Percentiles rank a stretch among this genome's conserved stretches.
Conservation (phyloP, 2,888 invertebrate genomes). For the Idaea straminata region DNA sequence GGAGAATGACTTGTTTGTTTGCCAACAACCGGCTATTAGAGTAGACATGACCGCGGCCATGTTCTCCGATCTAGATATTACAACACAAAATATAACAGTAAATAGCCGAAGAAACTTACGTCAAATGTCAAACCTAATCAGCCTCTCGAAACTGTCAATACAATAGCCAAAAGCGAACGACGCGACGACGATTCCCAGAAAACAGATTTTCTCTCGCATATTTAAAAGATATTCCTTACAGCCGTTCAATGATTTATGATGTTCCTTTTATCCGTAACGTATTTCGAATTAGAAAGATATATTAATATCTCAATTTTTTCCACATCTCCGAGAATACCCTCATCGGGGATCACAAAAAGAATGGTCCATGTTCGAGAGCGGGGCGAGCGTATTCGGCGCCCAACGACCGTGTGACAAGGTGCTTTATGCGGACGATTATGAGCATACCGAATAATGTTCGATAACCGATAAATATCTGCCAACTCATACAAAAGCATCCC, state of each 20-base stretch:
- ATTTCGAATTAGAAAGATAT: slow-evolving; percentile 80
- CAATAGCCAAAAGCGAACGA: slow-evolving; percentile 50
- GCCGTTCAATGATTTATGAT: slow-evolving; percentile 74
- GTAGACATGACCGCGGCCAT: slow-evolving; percentile 41
- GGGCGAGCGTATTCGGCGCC: slow-evolving; percentile 72
- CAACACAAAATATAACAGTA: slow-evolving; percentile 8
- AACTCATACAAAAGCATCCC: slow-evolving; percentile 80
- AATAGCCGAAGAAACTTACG: slow-evolving; percentile 13
- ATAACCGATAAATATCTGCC: slow-evolving; percentile 80
- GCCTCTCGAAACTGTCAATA: slow-evolving; percentile 48
- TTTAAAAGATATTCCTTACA: slow-evolving; percentile 66
- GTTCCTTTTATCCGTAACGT: slow-evolving; percentile 75
- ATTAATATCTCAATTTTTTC: slow-evolving; percentile 80
- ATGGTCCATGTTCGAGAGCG: slow-evolving; percentile 64
- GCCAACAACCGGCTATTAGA: slow-evolving; percentile 42
- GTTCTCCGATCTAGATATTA: slow-evolving; percentile 8
- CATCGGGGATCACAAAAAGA: slow-evolving; percentile 73
- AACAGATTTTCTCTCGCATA: slow-evolving; percentile 63
- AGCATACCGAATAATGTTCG: slow-evolving; percentile 77
- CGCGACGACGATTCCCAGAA: slow-evolving; percentile 58
- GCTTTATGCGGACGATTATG: slow-evolving; percentile 79
- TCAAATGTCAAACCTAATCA: slow-evolving; percentile 12
- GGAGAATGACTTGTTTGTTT: slow-evolving; percentile 66
- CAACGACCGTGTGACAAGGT: slow-evolving; percentile 80
- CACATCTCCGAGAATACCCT: slow-evolving; percentile 75